Evolutionary conservation across 2,888 invertebrate species (phyloP).

Genomic region (Ormyrus pomaceus): DNA sequence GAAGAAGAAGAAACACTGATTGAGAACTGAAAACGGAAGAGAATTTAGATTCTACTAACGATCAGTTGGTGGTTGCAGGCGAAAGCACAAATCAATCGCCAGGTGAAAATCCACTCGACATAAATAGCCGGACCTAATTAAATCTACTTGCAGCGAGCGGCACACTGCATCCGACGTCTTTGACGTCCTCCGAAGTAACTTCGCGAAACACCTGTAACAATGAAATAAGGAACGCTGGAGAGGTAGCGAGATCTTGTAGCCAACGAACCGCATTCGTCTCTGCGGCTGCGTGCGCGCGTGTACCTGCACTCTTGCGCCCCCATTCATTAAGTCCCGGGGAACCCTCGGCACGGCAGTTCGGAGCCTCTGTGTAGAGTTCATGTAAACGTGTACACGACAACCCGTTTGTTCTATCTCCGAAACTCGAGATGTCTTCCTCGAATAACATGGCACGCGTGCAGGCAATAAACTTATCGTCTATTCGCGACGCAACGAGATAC

Average conservation of each 20-base stretch:
- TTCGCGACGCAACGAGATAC: constrained; percentile 38
- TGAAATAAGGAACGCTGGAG: constrained; percentile 48
- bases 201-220: constrained; percentile 55
- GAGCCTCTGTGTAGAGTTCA: constrained; percentile 7
- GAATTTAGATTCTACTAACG: no score
- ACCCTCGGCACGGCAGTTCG: constrained; percentile 62
- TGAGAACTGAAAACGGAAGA: no score
- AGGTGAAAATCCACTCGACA: no score
- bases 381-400: constrained; percentile 67
- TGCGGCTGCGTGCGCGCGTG: constrained; percentile 3
- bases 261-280: constrained; percentile 48
- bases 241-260: constrained; percentile 47
- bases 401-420: constrained; percentile 68
- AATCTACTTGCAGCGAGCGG: constrained; percentile 20
- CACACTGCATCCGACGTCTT: constrained; percentile 46
- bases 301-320: constrained; percentile 39
- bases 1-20: no score
- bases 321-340: constrained; percentile 68
- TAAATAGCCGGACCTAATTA: constrained; percentile 7
- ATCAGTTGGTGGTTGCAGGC: no score
- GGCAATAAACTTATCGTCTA: constrained; percentile 57
- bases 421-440: constrained; percentile 69
- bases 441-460: constrained; percentile 62
- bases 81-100: no score
- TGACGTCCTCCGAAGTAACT: constrained; percentile 34